Evolutionary conservation across 1,140 invertebrate species (phyloP), one percentile per base, ranked within the genome.

Genomic region (Eueides isabella): DNA sequence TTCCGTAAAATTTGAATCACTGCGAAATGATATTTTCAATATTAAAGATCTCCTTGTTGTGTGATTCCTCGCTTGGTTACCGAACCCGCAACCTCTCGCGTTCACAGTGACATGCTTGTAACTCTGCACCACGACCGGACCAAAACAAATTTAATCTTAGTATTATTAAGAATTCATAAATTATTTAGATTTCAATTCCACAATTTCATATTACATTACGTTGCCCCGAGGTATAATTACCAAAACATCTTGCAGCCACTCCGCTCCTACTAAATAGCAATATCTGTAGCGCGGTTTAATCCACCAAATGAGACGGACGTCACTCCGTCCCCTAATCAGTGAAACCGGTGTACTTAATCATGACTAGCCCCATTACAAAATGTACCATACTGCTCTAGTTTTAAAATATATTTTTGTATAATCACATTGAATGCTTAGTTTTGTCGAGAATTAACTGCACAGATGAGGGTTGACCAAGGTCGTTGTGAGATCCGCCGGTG

Each of bases 381-480:
- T 67, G 48, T 11, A 11, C 55, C 64, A 19, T 74, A 62, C 19
- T 12, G 7, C 12, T 28, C 41, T 44, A 41, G 28, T 26, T 70
- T 80, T 82, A 68, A 44, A 63, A 64, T 62, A 28, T 44, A 12
- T 28, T 38, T 76, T 66, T 55, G 62, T 69, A 30, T 48, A 55
- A 61, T 23, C 31, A 28, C 26, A 66, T 35, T 44, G 38, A 44
- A 75, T 75, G n/a, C 70, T 72, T 72, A 72, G 55, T 26, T 71
- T 71, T 28, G 61, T 65, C 29, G 71, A 48, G 44, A 61, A 66
- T 70, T 23, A 70, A 70, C 55, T 44, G 29, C 35, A 72, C 67
- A 66, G 75, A 80, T 75, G 83, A 88, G 88, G 89, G 88, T 80
- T 83, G 88, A 65, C 84, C 89, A 91, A 91, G 89, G 89, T 84